Percentiles rank a stretch among this genome's conserved stretches.
phyloP scores from a whole-genome alignment of 2,113 vertebrate genomes.

The Glareola pratincola region DNA sequence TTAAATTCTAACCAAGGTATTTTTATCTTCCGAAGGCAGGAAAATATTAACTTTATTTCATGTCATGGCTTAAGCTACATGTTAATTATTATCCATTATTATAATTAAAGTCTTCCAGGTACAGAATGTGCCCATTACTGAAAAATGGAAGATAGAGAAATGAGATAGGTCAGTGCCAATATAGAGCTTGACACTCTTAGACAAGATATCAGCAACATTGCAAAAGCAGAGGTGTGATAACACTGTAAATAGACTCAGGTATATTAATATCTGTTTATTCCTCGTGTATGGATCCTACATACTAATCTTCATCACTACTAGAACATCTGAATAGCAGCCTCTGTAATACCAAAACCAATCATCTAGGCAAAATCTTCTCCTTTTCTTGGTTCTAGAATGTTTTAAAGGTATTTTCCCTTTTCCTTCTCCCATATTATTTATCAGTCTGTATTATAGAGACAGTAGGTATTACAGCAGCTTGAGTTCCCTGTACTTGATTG shows the following conservation, averaged over 20 bases:
- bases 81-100: conserved; percentile 17
- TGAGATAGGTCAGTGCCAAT: not conserved
- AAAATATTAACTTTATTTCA: conserved; percentile 44
- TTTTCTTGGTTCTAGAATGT: not conserved
- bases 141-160: not conserved
- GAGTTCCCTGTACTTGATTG: not conserved
- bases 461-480: not conserved
- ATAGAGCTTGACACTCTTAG: not conserved
- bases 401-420: not conserved
- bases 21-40: conserved; percentile 23
- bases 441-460: not conserved
- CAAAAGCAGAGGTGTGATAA: not conserved
- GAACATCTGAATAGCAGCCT: not conserved
- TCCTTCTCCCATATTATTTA: not conserved
- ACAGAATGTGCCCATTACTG: not conserved
- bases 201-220: not conserved
- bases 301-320: not conserved
- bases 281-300: not conserved
- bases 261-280: not conserved
- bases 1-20: not conserved
- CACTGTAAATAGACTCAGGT: not conserved
- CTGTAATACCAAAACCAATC: not conserved
- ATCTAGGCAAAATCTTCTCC: not conserved
- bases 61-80: not conserved
- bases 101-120: conserved; percentile 12